Evolutionary conservation across 2,113 vertebrate species (phyloP), one percentile per base, ranked within the genome.

Genomic region (Ursus arctos): DNA sequence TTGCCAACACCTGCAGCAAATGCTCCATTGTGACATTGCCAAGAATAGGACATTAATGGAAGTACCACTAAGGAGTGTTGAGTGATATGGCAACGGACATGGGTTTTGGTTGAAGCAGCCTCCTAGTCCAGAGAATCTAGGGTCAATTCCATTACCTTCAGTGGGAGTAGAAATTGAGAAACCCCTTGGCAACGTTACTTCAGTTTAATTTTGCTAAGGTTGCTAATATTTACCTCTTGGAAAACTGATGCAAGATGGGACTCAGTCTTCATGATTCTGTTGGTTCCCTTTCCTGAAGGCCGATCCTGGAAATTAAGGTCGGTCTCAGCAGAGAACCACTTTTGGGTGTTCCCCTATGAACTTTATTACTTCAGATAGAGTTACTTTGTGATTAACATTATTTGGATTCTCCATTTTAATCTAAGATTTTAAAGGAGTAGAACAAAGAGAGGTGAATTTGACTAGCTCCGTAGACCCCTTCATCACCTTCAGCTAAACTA

Each of bases 61-160:
- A 67, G 3, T 21, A 13, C 43, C 61, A 13, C 0, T 0, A 9
- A n/a, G 59, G 10, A 11, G 63, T 0, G 3, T 13, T 59, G 11
- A 43, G n/a, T 13, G 47, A 57, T 2, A 11, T 0, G 11, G 19
- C 15, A 6, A 1, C 2, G 9, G 36, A 6, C 13, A 40, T 0
- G 16, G 24, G 31, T 31, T 72, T 93, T 53, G 31, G n/a, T 24
- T 2, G 31, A 61, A 11, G 10, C 22, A 36, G 6, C n/a, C 31
- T 63, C 76, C 28, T 81, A 16, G 15, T 36, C 55, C 28, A 28
- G 51, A 47, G 51, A 53, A 15, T 43, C 22, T 7, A 14, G 33
- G 59, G 24, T 53, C 18, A 28, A 22, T 12, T 7, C 31, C 21
- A 11, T 28, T 43, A 7, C 31, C 19, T 69, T 49, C 40, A 0